Evolutionary conservation across 23 tunicate genomes (phyloP).

Genomic region (Corella eumyota): DNA sequence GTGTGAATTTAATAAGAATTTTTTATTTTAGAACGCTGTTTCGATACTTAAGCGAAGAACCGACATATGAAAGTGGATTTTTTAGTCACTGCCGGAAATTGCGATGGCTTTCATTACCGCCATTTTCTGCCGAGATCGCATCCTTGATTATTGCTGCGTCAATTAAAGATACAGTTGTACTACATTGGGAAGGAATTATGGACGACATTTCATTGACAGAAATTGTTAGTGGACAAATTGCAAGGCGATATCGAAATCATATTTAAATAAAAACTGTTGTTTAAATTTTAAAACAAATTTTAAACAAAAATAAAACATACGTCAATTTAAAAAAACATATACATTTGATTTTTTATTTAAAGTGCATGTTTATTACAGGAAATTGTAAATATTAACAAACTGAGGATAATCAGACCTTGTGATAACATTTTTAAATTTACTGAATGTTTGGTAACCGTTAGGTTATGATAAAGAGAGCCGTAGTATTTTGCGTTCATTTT

Average conservation of each 20-base stretch:
- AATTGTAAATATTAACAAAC: too few species aligned
- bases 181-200: constrained; percentile 15
- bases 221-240: constrained; percentile 5
- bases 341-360: too few species aligned
- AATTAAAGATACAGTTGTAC: constrained; percentile 25
- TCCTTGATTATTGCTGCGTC: constrained; percentile 35
- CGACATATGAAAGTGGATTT: constrained; percentile 12
- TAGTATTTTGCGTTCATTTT: too few species aligned
- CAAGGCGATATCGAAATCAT: constrained; percentile 21
- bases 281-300: too few species aligned
- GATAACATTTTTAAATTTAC: too few species aligned
- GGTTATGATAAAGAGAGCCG: too few species aligned
- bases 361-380: too few species aligned
- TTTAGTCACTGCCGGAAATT: constrained; percentile 17
- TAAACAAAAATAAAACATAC: too few species aligned
- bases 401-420: too few species aligned
- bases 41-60: constrained; percentile 27
- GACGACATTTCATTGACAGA: constrained; percentile 21
- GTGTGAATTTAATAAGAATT: neutral
- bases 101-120: constrained; percentile 48
- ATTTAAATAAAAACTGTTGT: too few species aligned
- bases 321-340: too few species aligned
- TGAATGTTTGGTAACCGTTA: too few species aligned
- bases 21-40: constrained; percentile 32
- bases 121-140: constrained; percentile 22